Evolutionary conservation across 2,888 invertebrate species (phyloP).

Genomic region (Himalopsyche japonica): DNA sequence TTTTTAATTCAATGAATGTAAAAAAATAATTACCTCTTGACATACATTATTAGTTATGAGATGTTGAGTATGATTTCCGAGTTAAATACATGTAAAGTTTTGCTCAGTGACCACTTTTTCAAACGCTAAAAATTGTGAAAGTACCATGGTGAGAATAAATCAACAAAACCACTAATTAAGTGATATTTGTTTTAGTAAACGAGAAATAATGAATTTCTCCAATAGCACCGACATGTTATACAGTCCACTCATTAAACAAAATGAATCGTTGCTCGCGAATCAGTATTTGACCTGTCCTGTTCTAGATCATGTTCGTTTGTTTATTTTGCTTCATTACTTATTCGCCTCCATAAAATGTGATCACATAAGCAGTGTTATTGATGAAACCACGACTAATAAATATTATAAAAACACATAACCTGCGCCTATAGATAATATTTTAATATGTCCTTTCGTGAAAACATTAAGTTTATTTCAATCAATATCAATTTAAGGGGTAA

Average conservation of each 20-base stretch:
- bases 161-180: background rate
- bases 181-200: background rate
- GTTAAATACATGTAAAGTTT: too few relatives aligned
- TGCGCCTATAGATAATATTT: background rate
- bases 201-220: background rate
- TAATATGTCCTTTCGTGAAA: background rate
- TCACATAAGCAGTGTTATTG: slow-evolving; percentile 20
- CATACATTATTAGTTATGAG: background rate
- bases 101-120: background rate
- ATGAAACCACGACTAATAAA: background rate
- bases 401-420: background rate
- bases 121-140: background rate
- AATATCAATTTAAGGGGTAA: background rate
- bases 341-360: slow-evolving; percentile 24
- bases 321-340: slow-evolving; percentile 32
- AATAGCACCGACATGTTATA: background rate
- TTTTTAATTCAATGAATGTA: background rate
- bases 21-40: background rate
- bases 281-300: background rate
- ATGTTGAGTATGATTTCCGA: background rate
- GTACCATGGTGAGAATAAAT: background rate
- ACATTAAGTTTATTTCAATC: background rate
- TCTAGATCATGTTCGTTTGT: slow-evolving; percentile 13
- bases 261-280: background rate
- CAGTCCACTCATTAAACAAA: background rate